Evolutionary conservation across 2,113 vertebrate species (phyloP).

Genomic region (Gorsachius goisagi): DNA sequence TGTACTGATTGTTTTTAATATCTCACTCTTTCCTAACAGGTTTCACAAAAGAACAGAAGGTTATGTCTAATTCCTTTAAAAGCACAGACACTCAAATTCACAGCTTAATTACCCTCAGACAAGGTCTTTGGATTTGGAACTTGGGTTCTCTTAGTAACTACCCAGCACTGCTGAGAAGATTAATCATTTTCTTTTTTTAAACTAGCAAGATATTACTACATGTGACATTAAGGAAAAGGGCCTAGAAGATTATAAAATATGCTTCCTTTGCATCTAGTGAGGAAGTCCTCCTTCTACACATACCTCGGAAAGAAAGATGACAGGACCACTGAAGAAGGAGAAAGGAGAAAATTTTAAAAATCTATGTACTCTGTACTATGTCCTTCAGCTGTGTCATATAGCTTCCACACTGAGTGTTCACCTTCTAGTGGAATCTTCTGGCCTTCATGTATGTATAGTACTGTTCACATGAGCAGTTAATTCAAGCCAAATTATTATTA

Average conservation of each 20-base stretch:
- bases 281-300: background rate
- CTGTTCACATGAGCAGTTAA: background rate
- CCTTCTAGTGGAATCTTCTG: background rate
- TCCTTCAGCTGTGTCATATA: background rate
- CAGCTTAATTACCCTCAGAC: background rate
- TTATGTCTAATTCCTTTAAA: background rate
- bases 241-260: background rate
- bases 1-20: background rate
- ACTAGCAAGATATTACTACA: background rate
- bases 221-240: background rate
- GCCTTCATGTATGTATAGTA: fast-evolving
- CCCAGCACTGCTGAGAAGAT: background rate
- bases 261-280: background rate
- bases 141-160: background rate
- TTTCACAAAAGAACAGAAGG: background rate
- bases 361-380: background rate
- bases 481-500: background rate
- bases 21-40: background rate
- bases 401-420: background rate
- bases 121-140: background rate
- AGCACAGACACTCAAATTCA: background rate
- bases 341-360: background rate
- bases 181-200: background rate
- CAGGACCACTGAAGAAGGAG: background rate
- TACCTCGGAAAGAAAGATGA: background rate